These are phyloP conservation scores for Andricus quercusramuli DNA, from an alignment of 2,888 invertebrate species.

Conservation along the genomic window DNA sequence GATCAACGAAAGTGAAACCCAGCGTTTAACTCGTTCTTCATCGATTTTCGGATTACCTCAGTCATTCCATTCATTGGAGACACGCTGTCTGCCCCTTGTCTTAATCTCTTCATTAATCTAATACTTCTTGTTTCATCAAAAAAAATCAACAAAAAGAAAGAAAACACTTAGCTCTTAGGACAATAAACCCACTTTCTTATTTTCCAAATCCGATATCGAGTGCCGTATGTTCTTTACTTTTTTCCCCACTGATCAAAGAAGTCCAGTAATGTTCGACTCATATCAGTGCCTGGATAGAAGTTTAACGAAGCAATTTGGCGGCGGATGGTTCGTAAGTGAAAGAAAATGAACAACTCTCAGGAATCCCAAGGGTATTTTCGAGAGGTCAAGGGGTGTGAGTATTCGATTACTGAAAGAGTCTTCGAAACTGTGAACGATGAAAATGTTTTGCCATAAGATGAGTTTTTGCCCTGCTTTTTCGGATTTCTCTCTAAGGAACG, in stretches of 20 bases:
- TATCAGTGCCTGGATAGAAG: background rate
- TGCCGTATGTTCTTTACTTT: background rate
- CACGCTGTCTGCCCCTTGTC: slow-evolving; percentile 6
- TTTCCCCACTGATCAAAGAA: background rate
- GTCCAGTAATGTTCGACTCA: background rate
- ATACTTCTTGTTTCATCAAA: background rate
- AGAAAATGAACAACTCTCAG: slow-evolving; percentile 8
- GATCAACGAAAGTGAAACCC: slow-evolving; percentile 4
- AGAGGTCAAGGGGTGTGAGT: background rate
- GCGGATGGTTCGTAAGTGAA: slow-evolving; percentile 17
- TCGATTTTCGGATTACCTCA: background rate
- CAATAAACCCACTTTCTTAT: background rate
- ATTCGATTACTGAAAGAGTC: slow-evolving; percentile 25
- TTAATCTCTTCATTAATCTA: background rate
- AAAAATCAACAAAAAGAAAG: background rate
- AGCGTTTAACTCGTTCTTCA: background rate
- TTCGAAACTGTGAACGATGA: background rate
- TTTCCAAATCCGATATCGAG: background rate
- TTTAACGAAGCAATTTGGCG: slow-evolving; percentile 28
- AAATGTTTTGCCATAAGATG: slow-evolving; percentile 15
- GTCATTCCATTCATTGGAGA: background rate
- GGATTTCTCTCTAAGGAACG: slow-evolving; percentile 1
- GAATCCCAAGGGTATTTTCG: background rate
- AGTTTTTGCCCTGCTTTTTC: slow-evolving; percentile 10
- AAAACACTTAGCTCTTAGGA: background rate